Conservation (phyloP, 2,113 vertebrate genomes). For the Oryzias javanicus region DNA sequence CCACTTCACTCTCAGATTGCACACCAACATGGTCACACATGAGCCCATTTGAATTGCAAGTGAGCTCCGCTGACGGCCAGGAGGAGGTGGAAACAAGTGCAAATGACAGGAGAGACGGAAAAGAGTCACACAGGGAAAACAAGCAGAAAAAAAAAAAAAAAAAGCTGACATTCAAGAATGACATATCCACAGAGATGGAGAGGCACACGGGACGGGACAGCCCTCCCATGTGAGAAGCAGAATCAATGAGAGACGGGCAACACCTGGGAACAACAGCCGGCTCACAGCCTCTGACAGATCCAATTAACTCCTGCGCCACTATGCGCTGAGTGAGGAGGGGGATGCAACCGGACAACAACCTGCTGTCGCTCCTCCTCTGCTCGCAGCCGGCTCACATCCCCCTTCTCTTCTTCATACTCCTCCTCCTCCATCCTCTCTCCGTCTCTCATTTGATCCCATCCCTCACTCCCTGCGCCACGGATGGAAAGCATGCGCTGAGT, state of each 20-base stretch:
- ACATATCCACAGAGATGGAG: too few relatives aligned
- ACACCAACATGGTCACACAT: conserved; percentile 58
- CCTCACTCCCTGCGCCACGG: conserved; percentile 59
- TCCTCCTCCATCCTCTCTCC: conserved; percentile 53
- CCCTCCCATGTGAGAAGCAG: conserved; percentile 53
- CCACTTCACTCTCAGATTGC: conserved; percentile 64
- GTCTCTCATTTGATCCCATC: conserved; percentile 70
- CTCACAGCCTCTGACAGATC: too few relatives aligned
- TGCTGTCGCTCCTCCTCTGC: conserved; percentile 71
- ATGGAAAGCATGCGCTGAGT: conserved; percentile 52
- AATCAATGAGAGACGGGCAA: conserved; percentile 30
- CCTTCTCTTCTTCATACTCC: conserved; percentile 21
- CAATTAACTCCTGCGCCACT: too few relatives aligned
- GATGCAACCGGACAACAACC: conserved; percentile 69
- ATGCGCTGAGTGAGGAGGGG: too few relatives aligned
- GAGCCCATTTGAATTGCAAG: conserved; percentile 63
- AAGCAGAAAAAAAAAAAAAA: conserved; percentile 3
- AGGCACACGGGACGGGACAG: conserved; percentile 41
- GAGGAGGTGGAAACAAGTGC: conserved; percentile 49
- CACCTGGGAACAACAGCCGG: too few relatives aligned
- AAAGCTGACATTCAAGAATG: conserved; percentile 57
- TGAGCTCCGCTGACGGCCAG: conserved; percentile 49
- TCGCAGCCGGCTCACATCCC: conserved; percentile 45
- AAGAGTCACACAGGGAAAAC: conserved; percentile 6
- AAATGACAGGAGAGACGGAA: conserved; percentile 11